These are phyloP conservation scores for Macaria liturata DNA, from an alignment of 2,888 invertebrate species.

Conservation along the genomic window DNA sequence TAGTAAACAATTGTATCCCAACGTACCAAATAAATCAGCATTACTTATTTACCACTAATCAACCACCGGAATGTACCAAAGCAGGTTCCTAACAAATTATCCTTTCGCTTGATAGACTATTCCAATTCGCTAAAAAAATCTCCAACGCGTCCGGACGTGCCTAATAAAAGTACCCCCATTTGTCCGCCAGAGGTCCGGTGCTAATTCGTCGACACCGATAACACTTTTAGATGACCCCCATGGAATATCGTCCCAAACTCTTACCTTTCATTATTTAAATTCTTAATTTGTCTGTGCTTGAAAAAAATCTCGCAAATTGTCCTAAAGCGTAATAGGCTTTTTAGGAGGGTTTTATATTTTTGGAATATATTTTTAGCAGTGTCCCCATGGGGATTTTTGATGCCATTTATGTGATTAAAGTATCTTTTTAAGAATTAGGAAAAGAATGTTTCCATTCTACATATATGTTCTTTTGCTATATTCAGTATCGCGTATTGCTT, in stretches of 20 bases:
- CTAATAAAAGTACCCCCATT: constrained; percentile 11
- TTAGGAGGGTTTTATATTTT: constrained; percentile 10
- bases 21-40: no score
- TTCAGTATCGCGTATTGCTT: no score
- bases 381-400: background rate
- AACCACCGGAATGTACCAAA: no score
- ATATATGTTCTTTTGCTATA: no score
- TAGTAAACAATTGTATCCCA: no score
- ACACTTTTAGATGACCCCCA: constrained; percentile 42
- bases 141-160: background rate
- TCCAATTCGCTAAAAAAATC: no score
- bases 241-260: constrained; percentile 37
- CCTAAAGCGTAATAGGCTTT: constrained; percentile 13
- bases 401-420: no score
- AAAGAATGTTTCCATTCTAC: no score
- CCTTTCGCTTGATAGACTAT: no score
- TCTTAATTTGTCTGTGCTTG: constrained; percentile 43
- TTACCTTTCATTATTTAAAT: constrained; percentile 41
- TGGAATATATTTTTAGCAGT: constrained; percentile 15
- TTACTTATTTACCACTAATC: no score
- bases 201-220: constrained; percentile 31
- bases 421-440: no score
- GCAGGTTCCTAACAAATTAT: no score
- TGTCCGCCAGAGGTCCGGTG: constrained; percentile 8
- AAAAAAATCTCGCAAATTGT: constrained; percentile 32